Conservation (phyloP, 2,113 vertebrate genomes). For the Helogale parvula region DNA sequence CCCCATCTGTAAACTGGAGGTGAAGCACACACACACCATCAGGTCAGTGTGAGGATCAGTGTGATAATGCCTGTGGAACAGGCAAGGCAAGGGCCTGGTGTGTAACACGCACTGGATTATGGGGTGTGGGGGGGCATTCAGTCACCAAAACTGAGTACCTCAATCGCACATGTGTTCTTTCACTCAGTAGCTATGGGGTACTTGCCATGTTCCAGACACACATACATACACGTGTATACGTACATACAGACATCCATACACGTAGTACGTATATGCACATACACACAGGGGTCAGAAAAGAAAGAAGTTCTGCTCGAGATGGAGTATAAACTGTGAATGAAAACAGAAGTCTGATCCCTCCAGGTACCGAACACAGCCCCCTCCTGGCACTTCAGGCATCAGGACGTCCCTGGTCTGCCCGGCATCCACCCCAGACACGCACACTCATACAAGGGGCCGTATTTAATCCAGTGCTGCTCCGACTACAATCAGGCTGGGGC, state of each 20-base stretch:
- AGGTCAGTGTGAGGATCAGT: neutral
- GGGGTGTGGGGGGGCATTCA: neutral
- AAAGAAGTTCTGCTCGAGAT: neutral
- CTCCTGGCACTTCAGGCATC: neutral
- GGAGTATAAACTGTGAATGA: neutral
- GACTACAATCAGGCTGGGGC: neutral
- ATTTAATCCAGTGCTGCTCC: neutral
- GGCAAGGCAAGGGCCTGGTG: neutral
- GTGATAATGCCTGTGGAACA: neutral
- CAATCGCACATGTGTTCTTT: neutral
- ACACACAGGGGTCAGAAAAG: neutral
- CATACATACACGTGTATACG: neutral
- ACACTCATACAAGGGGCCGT: neutral
- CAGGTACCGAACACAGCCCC: neutral
- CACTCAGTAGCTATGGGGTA: neutral
- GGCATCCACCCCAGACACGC: neutral
- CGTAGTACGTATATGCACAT: accelerated
- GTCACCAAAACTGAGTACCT: neutral
- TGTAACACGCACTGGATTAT: neutral
- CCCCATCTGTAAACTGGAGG: neutral
- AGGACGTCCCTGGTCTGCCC: neutral
- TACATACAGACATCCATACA: neutral
- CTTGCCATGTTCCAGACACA: neutral
- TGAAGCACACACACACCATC: neutral
- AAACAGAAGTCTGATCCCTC: constrained; percentile 7